phyloP scores from a whole-genome alignment of 2,888 invertebrate species.

The Cecidostiba fungosa region DNA sequence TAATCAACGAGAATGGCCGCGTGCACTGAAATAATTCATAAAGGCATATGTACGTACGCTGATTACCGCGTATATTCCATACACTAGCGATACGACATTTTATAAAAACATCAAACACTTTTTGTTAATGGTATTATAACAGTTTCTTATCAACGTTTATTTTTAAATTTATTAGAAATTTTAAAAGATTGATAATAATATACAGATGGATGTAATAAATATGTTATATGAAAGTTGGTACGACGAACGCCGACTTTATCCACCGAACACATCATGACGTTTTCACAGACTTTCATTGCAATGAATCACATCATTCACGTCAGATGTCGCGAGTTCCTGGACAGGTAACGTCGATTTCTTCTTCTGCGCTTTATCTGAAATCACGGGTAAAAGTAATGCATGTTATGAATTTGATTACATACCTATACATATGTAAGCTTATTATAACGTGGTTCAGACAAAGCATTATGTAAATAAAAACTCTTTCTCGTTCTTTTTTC shows the following conservation, averaged over 20 bases:
- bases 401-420: neutral
- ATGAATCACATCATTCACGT: conserved; percentile 3
- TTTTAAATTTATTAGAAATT: no score
- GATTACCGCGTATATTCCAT: no score
- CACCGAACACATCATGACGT: neutral
- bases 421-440: no score
- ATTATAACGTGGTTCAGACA: no score
- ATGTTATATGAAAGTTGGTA: neutral
- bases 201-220: no score
- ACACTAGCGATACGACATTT: no score
- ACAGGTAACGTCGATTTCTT: conserved; percentile 7
- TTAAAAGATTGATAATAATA: no score
- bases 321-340: conserved; percentile 38
- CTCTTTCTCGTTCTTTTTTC: no score
- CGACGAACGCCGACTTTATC: conserved; percentile 30
- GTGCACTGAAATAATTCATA: neutral
- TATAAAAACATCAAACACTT: no score
- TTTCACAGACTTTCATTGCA: neutral
- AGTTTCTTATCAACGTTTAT: no score
- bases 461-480: no score
- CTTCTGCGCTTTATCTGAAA: neutral
- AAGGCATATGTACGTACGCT: neutral
- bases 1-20: neutral
- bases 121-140: no score
- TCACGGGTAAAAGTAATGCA: neutral